Conservation (phyloP, 1,140 invertebrate genomes). For the Drosophila takahashii region DNA sequence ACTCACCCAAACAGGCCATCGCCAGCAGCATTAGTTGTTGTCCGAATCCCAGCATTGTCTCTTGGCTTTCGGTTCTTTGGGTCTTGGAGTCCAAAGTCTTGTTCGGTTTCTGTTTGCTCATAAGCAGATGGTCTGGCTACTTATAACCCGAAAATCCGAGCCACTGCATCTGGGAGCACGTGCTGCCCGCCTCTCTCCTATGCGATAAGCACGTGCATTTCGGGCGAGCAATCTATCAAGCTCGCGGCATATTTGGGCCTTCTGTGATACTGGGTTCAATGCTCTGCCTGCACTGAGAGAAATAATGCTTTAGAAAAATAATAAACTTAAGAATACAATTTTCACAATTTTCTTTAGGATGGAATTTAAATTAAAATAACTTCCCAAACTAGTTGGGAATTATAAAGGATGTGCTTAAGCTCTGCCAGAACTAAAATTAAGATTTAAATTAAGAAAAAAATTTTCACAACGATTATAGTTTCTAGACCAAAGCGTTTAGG, state of each 20-base stretch:
- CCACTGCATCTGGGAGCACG: conserved; percentile 45
- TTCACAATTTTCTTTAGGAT: too few relatives aligned
- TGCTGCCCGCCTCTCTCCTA: conserved; percentile 32
- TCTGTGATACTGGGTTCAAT: conserved; percentile 39
- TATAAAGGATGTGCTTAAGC: too few relatives aligned
- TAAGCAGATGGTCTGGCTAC: conserved; percentile 29
- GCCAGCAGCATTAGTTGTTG: conserved; percentile 57
- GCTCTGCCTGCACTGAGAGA: conserved; percentile 7
- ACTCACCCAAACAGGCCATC: conserved; percentile 59
- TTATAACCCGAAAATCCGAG: conserved; percentile 54
- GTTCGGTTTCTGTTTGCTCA: conserved; percentile 16
- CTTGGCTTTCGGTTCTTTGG: conserved; percentile 7
- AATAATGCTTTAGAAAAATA: not conserved
- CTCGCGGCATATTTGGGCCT: conserved; percentile 46
- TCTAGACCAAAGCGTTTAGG: too few relatives aligned
- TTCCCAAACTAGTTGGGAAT: not conserved
- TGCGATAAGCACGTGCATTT: conserved; percentile 65
- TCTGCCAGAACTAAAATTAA: too few relatives aligned
- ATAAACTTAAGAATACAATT: not conserved
- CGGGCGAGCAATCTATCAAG: conserved; percentile 32
- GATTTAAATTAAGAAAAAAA: too few relatives aligned
- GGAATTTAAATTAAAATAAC: too few relatives aligned
- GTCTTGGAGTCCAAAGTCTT: not conserved
- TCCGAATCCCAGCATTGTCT: conserved; percentile 43
- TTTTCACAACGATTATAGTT: too few relatives aligned